Conservation (phyloP, 1,140 invertebrate genomes). For the Harpegnathos saltator region DNA sequence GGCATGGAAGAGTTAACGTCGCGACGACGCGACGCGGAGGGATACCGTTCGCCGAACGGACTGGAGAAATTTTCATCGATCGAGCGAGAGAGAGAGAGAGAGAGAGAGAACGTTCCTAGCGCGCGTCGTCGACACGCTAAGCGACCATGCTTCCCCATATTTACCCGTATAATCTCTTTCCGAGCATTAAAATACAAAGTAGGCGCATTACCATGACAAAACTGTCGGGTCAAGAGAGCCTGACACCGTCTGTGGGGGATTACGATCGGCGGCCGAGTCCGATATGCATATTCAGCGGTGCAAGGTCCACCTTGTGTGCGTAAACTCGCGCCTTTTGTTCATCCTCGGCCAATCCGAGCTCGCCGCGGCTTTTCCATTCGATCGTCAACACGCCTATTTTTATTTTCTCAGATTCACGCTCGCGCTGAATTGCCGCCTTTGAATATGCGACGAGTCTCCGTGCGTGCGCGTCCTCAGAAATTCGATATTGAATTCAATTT, state of each 20-base stretch:
- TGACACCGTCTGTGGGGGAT: conserved; percentile 82
- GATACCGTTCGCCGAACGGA: conserved; percentile 10
- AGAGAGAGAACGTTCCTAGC: too few relatives aligned
- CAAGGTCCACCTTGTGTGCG: conserved; percentile 78
- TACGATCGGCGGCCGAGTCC: conserved; percentile 77
- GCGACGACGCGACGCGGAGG: neutral
- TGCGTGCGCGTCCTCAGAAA: conserved; percentile 7
- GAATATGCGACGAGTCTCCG: conserved; percentile 48
- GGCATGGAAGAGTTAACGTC: neutral
- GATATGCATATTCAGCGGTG: conserved; percentile 82
- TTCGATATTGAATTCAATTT: conserved; percentile 42
- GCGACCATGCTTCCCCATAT: conserved; percentile 65
- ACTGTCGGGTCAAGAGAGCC: conserved; percentile 82
- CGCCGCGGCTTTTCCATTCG: conserved; percentile 37
- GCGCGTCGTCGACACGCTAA: conserved; percentile 8
- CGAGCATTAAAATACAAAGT: conserved; percentile 84
- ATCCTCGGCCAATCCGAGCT: conserved; percentile 42
- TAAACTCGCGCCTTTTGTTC: conserved; percentile 67
- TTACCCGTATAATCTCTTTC: conserved; percentile 81
- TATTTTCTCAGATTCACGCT: neutral
- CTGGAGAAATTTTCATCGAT: conserved; percentile 43
- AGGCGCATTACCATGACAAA: conserved; percentile 83
- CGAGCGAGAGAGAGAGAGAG: too few relatives aligned
- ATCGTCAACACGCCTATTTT: conserved; percentile 50
- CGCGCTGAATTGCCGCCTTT: conserved; percentile 34